Conservation (phyloP, 2,113 vertebrate species). For the Oostethus manadensis region DNA sequence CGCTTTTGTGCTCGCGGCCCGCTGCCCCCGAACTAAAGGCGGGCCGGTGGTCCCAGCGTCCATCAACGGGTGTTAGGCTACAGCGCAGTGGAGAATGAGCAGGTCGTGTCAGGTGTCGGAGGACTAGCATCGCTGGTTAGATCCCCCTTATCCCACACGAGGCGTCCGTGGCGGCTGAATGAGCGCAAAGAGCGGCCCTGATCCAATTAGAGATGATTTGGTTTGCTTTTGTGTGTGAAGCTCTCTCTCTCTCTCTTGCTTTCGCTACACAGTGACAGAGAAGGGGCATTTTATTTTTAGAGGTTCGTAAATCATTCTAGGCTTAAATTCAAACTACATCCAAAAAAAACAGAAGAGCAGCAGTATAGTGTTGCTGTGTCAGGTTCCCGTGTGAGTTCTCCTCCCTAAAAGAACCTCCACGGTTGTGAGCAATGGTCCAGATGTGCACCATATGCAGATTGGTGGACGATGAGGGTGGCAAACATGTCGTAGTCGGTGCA, state of each 20-base stretch:
- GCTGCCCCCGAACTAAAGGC: slow-evolving; percentile 62
- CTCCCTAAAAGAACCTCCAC: slow-evolving; percentile 59
- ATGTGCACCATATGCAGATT: slow-evolving; percentile 67
- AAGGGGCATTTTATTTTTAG: slow-evolving; percentile 31
- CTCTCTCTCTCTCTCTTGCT: neutral
- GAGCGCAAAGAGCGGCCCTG: slow-evolving; percentile 49
- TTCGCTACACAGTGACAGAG: slow-evolving; percentile 1
- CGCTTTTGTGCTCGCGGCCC: slow-evolving; percentile 48
- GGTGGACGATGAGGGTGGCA: slow-evolving; percentile 46
- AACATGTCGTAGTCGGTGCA: slow-evolving; percentile 41
- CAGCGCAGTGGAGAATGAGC: slow-evolving; percentile 37
- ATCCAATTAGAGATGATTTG: slow-evolving; percentile 54
- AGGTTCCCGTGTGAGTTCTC: slow-evolving; percentile 57
- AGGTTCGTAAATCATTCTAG: slow-evolving; percentile 25
- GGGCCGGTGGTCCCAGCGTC: slow-evolving; percentile 65
- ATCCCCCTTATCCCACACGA: slow-evolving; percentile 52
- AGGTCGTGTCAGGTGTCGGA: slow-evolving; percentile 58
- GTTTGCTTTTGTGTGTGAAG: slow-evolving; percentile 27
- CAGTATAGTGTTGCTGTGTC: slow-evolving; percentile 30
- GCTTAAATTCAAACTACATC: neutral
- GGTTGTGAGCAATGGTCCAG: slow-evolving; percentile 50
- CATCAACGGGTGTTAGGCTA: slow-evolving; percentile 27
- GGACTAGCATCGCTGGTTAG: slow-evolving; percentile 42
- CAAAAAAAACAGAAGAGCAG: no score
- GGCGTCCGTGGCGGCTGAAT: slow-evolving; percentile 55